These are phyloP conservation scores for Zaprionus vittiger DNA, from an alignment of 1,140 invertebrate species.

Conservation along the genomic window DNA sequence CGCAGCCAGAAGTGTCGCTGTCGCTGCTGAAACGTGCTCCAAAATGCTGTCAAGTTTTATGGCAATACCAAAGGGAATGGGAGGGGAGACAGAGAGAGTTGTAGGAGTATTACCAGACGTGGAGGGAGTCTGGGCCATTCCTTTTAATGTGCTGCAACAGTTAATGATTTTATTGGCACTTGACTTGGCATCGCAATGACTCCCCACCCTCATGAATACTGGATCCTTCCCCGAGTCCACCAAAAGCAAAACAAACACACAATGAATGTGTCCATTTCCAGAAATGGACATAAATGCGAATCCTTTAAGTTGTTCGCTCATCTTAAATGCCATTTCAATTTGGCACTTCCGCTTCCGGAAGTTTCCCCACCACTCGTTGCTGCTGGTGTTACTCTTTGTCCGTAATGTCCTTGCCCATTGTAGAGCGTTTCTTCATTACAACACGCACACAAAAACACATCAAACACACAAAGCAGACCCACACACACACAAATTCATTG, in stretches of 20 bases:
- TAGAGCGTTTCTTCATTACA: conserved; percentile 45
- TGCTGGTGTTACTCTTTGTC: conserved; percentile 57
- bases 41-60: conserved; percentile 62
- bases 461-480: conserved; percentile 26
- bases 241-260: conserved; percentile 22
- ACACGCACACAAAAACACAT: conserved; percentile 34
- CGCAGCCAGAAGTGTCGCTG: conserved; percentile 6
- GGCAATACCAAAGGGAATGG: conserved; percentile 36
- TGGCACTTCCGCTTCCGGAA: conserved; percentile 73
- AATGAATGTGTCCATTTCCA: background rate
- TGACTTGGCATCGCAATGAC: conserved; percentile 51
- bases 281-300: conserved; percentile 31
- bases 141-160: conserved; percentile 76
- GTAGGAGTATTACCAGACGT: conserved; percentile 42
- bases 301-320: conserved; percentile 50
- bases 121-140: conserved; percentile 53
- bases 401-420: conserved; percentile 72
- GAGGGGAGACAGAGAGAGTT: background rate
- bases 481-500: conserved; percentile 6
- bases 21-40: conserved; percentile 42
- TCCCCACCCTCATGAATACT: conserved; percentile 68
- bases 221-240: background rate
- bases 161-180: conserved; percentile 81
- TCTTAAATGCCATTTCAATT: conserved; percentile 81
- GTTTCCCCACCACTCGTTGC: conserved; percentile 21